phyloP scores from a whole-genome alignment of 2,797 vertebrate genomes.

The Nyctibius grandis region DNA sequence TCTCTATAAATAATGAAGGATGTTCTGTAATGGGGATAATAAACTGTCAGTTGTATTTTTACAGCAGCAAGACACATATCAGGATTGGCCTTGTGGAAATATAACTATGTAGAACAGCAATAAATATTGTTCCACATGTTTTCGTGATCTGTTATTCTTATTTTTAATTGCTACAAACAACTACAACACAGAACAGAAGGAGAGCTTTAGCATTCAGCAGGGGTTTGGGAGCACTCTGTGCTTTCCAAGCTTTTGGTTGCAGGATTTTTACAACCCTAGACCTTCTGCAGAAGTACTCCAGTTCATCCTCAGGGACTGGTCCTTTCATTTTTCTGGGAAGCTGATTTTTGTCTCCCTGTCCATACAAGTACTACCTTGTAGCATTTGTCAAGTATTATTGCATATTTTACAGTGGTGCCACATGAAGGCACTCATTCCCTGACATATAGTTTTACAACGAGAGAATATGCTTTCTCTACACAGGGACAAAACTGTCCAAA shows the following conservation, averaged over 20 bases:
- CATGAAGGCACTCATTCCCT: neutral
- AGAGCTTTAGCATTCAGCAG: neutral
- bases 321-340: neutral
- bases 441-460: neutral
- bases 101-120: constrained; percentile 24
- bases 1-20: constrained; percentile 66
- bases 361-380: neutral
- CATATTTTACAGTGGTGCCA: neutral
- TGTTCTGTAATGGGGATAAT: constrained; percentile 61
- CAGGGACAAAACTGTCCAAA: neutral
- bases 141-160: constrained; percentile 26
- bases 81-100: constrained; percentile 34
- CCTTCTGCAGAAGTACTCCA: neutral
- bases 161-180: constrained; percentile 53
- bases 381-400: neutral
- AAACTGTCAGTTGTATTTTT: constrained; percentile 64
- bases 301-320: neutral
- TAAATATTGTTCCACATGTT: constrained; percentile 49
- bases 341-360: neutral
- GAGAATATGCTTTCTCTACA: neutral
- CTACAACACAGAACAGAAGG: neutral
- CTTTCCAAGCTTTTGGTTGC: neutral
- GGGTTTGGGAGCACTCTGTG: neutral
- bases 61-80: constrained; percentile 1
- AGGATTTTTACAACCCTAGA: neutral